Evolutionary conservation across 1,140 invertebrate genomes (phyloP).

Genomic region (Helicoverpa armigera): DNA sequence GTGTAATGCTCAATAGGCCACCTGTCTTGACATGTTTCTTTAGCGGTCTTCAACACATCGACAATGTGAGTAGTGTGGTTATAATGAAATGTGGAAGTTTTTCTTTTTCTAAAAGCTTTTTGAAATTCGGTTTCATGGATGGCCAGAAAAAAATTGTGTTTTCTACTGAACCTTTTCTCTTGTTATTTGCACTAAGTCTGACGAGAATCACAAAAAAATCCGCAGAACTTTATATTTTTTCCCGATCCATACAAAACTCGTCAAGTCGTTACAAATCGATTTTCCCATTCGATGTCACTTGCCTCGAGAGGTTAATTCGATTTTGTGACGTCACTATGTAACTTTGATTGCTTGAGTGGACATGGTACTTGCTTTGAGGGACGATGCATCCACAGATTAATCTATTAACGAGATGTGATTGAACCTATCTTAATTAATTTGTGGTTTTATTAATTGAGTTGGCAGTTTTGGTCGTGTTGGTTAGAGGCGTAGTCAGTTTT

Average conservation of each 20-base stretch:
- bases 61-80: not conserved
- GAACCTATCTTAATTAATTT: not conserved
- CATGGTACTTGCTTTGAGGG: not conserved
- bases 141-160: too few species aligned
- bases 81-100: not conserved
- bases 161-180: too few species aligned
- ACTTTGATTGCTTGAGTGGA: not conserved
- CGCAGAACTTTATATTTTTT: too few species aligned
- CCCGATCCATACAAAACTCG: too few species aligned
- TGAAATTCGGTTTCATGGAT: too few species aligned
- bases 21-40: conserved; percentile 44
- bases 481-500: too few species aligned
- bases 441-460: too few species aligned
- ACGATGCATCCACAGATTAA: not conserved
- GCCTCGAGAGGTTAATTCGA: not conserved
- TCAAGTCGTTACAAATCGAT: too few species aligned
- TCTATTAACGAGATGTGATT: not conserved
- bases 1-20: conserved; percentile 46
- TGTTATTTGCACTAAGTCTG: too few species aligned
- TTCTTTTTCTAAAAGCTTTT: not conserved
- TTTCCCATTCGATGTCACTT: too few species aligned
- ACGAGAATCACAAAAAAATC: too few species aligned
- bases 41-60: conserved; percentile 26
- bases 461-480: too few species aligned
- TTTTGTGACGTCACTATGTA: not conserved